Conservation (phyloP, 2,113 vertebrate genomes). For the Halichoerus grypus region DNA sequence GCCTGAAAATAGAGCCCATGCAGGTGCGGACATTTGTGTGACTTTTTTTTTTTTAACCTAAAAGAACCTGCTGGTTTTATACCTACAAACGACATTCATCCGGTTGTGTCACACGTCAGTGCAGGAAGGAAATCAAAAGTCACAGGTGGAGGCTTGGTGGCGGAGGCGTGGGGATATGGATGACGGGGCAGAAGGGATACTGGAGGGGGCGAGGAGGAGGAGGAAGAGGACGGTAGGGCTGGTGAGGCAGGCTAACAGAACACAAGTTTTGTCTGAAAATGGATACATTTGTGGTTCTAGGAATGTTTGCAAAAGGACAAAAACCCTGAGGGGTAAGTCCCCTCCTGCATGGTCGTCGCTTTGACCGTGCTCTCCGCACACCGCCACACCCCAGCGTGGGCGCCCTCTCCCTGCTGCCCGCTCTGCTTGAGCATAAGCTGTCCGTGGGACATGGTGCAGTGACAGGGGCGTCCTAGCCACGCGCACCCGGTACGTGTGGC, state of each 20-base stretch:
- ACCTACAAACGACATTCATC: no score
- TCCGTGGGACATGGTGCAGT: not conserved
- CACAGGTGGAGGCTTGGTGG: no score
- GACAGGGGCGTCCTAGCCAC: not conserved
- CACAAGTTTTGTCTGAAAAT: not conserved
- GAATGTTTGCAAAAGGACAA: not conserved
- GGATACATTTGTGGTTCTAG: not conserved
- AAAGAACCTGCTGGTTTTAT: not conserved
- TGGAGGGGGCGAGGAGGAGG: not conserved
- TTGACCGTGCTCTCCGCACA: no score
- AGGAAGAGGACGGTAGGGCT: no score
- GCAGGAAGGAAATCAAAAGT: no score
- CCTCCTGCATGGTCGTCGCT: accelerated
- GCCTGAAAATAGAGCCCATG: not conserved
- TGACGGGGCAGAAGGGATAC: not conserved
- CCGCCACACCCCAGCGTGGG: accelerated
- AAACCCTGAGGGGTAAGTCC: accelerated
- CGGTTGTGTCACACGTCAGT: no score
- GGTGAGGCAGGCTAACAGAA: not conserved
- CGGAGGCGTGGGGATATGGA: accelerated
- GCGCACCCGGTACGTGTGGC: accelerated
- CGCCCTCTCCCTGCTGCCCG: accelerated
- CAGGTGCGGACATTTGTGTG: not conserved
- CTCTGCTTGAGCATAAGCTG: not conserved
- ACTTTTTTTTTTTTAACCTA: not conserved